phyloP scores from a whole-genome alignment of 2,888 invertebrate genomes.

The Acanthosoma haemorrhoidale region DNA sequence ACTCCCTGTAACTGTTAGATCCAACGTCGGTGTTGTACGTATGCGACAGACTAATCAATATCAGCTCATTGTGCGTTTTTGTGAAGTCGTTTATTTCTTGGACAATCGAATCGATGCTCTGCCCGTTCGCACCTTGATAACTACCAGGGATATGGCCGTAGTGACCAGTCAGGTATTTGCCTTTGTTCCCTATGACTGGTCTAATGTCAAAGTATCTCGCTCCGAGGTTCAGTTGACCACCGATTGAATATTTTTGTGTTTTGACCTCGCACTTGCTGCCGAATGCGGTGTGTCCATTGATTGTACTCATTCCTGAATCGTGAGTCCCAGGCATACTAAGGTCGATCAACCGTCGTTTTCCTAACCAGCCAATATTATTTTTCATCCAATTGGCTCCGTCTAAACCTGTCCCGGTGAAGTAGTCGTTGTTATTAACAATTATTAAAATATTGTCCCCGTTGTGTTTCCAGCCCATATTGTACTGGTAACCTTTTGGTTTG shows the following conservation, averaged over 20 bases:
- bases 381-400: background rate
- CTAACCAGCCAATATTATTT: background rate
- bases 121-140: background rate
- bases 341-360: background rate
- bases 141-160: background rate
- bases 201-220: background rate
- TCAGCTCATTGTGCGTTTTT: background rate
- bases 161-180: background rate
- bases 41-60: background rate
- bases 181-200: background rate
- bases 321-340: background rate
- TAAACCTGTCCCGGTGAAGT: background rate
- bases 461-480: background rate
- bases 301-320: background rate
- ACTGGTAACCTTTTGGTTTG: background rate
- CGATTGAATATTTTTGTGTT: background rate
- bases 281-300: background rate
- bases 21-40: background rate
- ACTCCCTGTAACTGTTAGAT: background rate
- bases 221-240: background rate
- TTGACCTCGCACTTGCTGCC: background rate
- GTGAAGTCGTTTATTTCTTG: background rate
- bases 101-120: background rate
- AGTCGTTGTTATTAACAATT: background rate
- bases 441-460: background rate